A percentile compares a stretch with the other conserved stretches of the same genome.
Evolutionary conservation across 2,113 vertebrate genomes (phyloP).

Genomic region (Aix galericulata): DNA sequence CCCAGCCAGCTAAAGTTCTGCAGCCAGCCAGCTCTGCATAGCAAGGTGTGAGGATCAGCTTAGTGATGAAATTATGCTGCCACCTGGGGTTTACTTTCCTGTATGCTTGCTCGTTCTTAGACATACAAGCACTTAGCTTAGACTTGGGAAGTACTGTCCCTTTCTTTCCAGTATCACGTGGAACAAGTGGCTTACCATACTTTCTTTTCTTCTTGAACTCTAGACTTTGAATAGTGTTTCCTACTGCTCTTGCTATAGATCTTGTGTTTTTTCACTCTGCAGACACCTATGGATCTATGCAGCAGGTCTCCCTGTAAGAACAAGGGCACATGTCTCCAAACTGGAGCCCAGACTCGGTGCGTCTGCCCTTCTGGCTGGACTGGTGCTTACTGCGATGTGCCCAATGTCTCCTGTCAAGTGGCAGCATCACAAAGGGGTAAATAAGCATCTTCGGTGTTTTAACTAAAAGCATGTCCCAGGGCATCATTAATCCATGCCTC

Average conservation of each 20-base stretch:
- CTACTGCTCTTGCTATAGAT: not conserved
- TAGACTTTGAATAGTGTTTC: not conserved
- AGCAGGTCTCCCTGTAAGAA: slow-evolving; percentile 85
- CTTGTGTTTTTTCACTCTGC: not conserved
- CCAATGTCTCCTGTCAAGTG: slow-evolving; percentile 84
- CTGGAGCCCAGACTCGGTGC: slow-evolving; percentile 80
- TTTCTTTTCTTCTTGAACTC: not conserved
- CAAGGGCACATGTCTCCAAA: slow-evolving; percentile 85
- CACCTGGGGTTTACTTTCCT: not conserved
- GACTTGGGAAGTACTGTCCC: not conserved
- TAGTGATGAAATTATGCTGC: not conserved
- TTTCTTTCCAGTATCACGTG: not conserved
- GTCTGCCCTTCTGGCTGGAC: slow-evolving; percentile 83
- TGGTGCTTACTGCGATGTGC: slow-evolving; percentile 91
- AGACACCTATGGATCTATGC: slow-evolving; percentile 87
- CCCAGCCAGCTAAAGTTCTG: not conserved
- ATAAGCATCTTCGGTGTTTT: not conserved
- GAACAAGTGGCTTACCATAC: not conserved
- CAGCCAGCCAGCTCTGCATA: not conserved
- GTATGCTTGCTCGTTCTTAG: not conserved
- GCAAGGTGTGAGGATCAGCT: not conserved
- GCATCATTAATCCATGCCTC: not conserved
- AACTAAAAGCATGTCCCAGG: not conserved
- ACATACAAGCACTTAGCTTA: not conserved
- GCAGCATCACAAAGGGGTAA: slow-evolving; percentile 82